Conservation (phyloP, 2,797 vertebrate species). For the Corythornis leucogaster region DNA sequence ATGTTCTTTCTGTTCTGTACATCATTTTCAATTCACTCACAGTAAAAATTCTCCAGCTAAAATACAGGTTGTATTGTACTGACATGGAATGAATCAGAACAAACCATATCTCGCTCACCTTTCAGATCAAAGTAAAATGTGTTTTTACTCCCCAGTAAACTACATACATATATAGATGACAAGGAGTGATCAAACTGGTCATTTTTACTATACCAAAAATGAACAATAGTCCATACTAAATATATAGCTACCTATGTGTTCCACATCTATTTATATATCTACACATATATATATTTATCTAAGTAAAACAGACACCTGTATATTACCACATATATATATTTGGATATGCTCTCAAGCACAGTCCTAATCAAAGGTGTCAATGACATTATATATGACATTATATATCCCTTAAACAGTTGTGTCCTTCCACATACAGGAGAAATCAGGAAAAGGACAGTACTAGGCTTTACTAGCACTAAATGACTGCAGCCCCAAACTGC, state of each 20-base stretch:
- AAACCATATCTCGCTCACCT: background rate
- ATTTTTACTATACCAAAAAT: background rate
- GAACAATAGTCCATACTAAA: background rate
- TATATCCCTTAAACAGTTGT: background rate
- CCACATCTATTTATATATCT: background rate
- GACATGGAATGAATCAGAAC: conserved; percentile 4
- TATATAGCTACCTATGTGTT: background rate
- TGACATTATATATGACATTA: background rate
- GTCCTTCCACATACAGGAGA: background rate
- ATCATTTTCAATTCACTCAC: conserved; percentile 12
- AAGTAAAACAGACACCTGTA: background rate
- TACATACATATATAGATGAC: background rate
- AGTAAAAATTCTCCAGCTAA: conserved; percentile 27
- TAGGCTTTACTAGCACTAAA: background rate
- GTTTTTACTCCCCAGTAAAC: background rate
- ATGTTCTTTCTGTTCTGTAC: conserved; percentile 5
- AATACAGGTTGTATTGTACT: conserved; percentile 19
- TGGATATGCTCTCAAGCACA: background rate
- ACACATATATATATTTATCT: background rate
- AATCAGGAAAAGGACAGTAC: background rate
- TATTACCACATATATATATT: background rate
- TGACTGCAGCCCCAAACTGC: background rate
- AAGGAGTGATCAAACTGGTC: background rate
- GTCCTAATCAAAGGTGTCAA: background rate
- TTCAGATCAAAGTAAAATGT: background rate